Evolutionary conservation across 2,888 invertebrate species (phyloP).

Genomic region (Cheilosia impressa): DNA sequence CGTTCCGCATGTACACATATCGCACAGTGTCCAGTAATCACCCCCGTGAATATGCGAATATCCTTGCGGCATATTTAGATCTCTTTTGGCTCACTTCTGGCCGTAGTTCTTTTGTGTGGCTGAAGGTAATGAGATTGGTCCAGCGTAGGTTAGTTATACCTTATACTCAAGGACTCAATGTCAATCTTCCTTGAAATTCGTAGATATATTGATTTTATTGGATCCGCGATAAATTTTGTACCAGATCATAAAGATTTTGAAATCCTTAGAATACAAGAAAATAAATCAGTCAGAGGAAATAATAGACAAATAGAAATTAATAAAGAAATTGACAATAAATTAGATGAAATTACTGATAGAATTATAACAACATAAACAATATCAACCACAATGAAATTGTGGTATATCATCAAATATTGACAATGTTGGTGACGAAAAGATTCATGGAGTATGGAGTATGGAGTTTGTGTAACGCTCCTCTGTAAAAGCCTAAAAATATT

Average conservation of each 20-base stretch:
- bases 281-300: slow-evolving; percentile 17
- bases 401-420: slow-evolving; percentile 1
- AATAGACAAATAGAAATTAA: slow-evolving; percentile 23
- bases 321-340: background rate
- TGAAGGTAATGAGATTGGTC: too few species aligned
- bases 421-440: slow-evolving; percentile 5
- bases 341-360: slow-evolving; percentile 12
- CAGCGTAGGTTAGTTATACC: too few species aligned
- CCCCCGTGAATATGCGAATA: too few species aligned
- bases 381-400: slow-evolving; percentile 8
- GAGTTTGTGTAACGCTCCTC: background rate
- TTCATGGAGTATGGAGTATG: background rate
- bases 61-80: too few species aligned
- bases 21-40: too few species aligned
- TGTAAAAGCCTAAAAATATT: too few species aligned
- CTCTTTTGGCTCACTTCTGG: too few species aligned
- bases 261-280: slow-evolving; percentile 21
- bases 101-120: too few species aligned
- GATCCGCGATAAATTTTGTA: slow-evolving; percentile 9
- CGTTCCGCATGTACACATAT: too few species aligned
- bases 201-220: slow-evolving; percentile 17
- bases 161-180: too few species aligned
- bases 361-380: too few species aligned
- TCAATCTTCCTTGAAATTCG: background rate
- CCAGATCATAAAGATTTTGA: slow-evolving; percentile 22